phyloP scores from a whole-genome alignment of 2,888 invertebrate genomes.

The Hemicrepidius hirtus region DNA sequence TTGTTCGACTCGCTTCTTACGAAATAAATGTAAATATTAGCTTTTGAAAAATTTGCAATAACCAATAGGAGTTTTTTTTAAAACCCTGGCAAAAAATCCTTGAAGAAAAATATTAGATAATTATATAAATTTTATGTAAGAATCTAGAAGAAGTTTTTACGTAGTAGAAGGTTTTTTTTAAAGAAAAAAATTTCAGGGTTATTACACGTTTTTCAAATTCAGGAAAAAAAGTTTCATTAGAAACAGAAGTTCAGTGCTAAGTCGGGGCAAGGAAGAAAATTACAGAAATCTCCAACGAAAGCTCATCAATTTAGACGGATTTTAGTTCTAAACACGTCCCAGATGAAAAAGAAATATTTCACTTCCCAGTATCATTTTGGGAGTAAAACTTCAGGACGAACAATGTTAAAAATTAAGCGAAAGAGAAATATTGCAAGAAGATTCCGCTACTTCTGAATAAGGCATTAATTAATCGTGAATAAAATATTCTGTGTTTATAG shows the following conservation, averaged over 20 bases:
- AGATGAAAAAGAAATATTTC: constrained; percentile 18
- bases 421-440: background rate
- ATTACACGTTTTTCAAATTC: no score
- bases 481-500: no score
- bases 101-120: no score
- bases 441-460: background rate
- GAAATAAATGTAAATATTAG: constrained; percentile 2
- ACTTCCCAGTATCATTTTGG: background rate
- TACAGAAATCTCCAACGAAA: background rate
- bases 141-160: no score
- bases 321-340: constrained; percentile 16
- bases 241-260: no score
- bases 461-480: no score
- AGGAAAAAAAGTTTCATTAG: no score
- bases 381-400: background rate
- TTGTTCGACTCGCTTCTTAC: background rate
- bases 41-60: background rate
- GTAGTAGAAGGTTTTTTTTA: no score
- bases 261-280: background rate
- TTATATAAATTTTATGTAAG: no score
- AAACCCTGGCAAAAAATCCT: no score
- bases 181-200: no score
- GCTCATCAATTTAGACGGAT: constrained; percentile 2
- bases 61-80: background rate
- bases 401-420: constrained; percentile 4